phyloP scores from a whole-genome alignment of 2,888 invertebrate species.

The Tinea semifulvella region DNA sequence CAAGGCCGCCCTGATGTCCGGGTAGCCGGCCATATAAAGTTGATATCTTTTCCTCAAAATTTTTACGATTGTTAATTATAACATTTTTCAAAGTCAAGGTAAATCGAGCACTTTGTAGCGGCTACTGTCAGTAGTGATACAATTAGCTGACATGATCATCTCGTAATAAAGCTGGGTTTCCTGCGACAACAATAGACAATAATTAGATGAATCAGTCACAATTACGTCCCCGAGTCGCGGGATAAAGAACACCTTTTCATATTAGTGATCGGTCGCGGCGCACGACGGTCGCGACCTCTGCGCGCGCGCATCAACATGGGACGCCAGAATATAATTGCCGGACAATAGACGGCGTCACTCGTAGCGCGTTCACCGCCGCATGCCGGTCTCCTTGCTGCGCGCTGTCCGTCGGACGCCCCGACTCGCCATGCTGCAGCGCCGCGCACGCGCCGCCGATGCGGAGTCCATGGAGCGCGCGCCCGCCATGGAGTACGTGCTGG shows the following conservation, averaged over 20 bases:
- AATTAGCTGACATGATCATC: conserved; percentile 7
- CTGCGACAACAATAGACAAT: conserved; percentile 3
- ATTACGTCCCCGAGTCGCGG: background rate
- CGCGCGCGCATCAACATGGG: conserved; percentile 34
- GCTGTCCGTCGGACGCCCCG: conserved; percentile 34
- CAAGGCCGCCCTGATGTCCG: no score
- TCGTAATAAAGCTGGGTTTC: background rate
- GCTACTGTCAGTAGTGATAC: background rate
- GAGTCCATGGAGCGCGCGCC: conserved; percentile 18
- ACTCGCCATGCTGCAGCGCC: conserved; percentile 22
- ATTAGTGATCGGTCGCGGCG: background rate
- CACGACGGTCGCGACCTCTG: conserved; percentile 19
- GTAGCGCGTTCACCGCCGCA: conserved; percentile 50
- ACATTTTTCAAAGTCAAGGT: conserved; percentile 2
- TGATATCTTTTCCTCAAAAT: background rate
- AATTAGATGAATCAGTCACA: conserved; percentile 7
- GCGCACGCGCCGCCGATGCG: conserved; percentile 33
- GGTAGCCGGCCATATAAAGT: no score
- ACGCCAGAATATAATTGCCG: conserved; percentile 40
- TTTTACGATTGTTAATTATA: background rate
- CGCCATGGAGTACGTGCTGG: conserved; percentile 72
- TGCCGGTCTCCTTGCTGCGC: conserved; percentile 44
- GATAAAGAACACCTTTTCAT: conserved; percentile 10
- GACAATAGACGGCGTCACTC: conserved; percentile 33
- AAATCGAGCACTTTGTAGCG: no score